A percentile compares a stretch with the other conserved stretches of the same genome.
Evolutionary conservation across 2,888 invertebrate species (phyloP).

Genomic region (Stenoptilia bipunctidactyla): DNA sequence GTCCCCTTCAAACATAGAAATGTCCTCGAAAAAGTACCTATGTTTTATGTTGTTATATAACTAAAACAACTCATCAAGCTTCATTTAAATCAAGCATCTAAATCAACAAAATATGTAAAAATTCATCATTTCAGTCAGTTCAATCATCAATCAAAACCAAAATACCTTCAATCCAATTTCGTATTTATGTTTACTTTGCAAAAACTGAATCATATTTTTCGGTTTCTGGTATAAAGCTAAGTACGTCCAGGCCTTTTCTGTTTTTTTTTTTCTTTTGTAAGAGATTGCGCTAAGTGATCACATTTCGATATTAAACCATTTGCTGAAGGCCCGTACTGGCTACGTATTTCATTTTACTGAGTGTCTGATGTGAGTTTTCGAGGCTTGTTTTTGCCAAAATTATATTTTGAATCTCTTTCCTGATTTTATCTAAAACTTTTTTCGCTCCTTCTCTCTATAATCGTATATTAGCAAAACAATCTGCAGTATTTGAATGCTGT

Average conservation of each 20-base stretch:
- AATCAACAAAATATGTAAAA: too few species aligned
- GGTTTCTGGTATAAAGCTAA: conserved; percentile 57
- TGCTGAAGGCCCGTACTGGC: conserved; percentile 64
- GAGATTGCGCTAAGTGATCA: conserved; percentile 72
- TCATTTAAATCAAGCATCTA: too few species aligned
- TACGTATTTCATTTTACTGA: conserved; percentile 71
- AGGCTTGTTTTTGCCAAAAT: conserved; percentile 62
- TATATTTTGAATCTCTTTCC: conserved; percentile 54
- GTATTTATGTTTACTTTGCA: conserved; percentile 41
- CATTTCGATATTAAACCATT: conserved; percentile 72
- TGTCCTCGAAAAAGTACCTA: too few species aligned
- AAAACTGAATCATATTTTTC: conserved; percentile 61
- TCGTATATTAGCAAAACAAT: too few species aligned
- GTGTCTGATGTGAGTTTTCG: conserved; percentile 66
- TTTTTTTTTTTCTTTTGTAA: conserved; percentile 63
- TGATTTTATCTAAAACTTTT: background rate
- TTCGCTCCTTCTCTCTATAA: too few species aligned
- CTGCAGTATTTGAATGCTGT: too few species aligned
- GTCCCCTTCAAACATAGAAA: too few species aligned
- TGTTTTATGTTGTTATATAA: too few species aligned
- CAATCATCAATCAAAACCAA: conserved; percentile 30
- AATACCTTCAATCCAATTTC: conserved; percentile 42
- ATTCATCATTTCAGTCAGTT: conserved; percentile 10
- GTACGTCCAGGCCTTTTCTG: conserved; percentile 50
- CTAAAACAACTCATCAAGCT: too few species aligned